A percentile compares a stretch with the other conserved stretches of the same genome.
phyloP scores from a whole-genome alignment of 2,797 vertebrate species.

The Phalloptychus januarius region DNA sequence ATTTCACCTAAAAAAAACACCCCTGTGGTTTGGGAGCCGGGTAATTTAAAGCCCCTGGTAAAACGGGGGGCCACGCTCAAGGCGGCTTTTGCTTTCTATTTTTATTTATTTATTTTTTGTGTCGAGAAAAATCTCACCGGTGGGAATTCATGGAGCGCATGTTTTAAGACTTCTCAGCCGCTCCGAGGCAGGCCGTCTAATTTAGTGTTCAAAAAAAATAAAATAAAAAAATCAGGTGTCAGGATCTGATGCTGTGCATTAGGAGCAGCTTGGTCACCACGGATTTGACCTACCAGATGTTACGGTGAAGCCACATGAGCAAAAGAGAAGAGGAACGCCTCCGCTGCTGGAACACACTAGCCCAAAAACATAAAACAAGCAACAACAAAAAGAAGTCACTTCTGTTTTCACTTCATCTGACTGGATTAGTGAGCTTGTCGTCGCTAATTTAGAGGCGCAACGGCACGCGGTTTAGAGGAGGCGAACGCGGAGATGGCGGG shows the following conservation, averaged over 20 bases:
- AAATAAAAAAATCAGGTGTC: constrained; percentile 17
- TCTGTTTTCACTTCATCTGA: background rate
- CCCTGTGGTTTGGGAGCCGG: constrained; percentile 48
- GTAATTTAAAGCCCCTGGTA: constrained; percentile 50
- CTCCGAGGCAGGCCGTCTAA: constrained; percentile 10
- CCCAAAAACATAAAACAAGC: background rate
- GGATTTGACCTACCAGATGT: constrained; percentile 24
- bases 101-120: too few relatives aligned
- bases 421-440: background rate
- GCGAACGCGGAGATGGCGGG: constrained; percentile 16
- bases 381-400: background rate
- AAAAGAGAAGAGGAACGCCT: constrained; percentile 33
- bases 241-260: constrained; percentile 22
- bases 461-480: background rate
- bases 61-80: constrained; percentile 23
- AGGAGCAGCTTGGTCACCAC: constrained; percentile 18
- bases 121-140: constrained; percentile 19
- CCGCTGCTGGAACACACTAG: background rate
- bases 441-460: constrained; percentile 7
- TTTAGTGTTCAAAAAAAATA: too few relatives aligned
- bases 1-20: constrained; percentile 41
- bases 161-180: constrained; percentile 18
- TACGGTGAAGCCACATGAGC: constrained; percentile 69
- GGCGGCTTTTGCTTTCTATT: too few relatives aligned
- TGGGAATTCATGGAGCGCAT: constrained; percentile 23